A percentile compares a stretch with the other conserved stretches of the same genome.
Evolutionary conservation across 2,888 invertebrate species (phyloP).

Genomic region (Drosophila kuntzei): DNA sequence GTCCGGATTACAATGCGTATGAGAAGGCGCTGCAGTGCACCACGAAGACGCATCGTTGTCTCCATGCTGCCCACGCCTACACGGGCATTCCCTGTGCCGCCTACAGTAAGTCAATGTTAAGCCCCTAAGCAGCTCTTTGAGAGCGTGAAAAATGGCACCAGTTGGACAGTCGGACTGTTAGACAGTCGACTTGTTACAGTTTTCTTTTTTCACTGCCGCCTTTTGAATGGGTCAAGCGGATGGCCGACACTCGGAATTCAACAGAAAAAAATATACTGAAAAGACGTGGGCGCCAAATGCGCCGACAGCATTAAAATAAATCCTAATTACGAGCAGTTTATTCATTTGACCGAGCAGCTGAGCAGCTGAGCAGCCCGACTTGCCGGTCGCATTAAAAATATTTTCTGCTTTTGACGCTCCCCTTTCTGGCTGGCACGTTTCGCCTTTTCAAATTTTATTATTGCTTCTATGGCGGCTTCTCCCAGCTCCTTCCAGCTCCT

Average conservation of each 20-base stretch:
- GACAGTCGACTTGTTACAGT: constrained; percentile 57
- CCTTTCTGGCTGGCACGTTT: constrained; percentile 15
- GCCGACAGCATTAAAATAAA: constrained; percentile 74
- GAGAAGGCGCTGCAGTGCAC: constrained; percentile 94
- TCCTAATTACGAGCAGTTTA: constrained; percentile 82
- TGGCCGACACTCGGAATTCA: constrained; percentile 50
- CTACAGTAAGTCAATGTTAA: constrained; percentile 89
- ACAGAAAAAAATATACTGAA: constrained; percentile 19
- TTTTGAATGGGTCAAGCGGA: constrained; percentile 69
- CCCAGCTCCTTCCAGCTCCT: constrained; percentile 4
- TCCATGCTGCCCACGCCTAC: constrained; percentile 96
- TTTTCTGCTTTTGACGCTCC: constrained; percentile 12
- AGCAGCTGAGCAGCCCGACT: no score
- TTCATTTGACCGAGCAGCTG: constrained; percentile 61
- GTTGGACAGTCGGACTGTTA: constrained; percentile 13
- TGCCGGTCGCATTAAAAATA: constrained; percentile 72
- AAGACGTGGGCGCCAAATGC: constrained; percentile 45
- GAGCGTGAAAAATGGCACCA: constrained; percentile 75
- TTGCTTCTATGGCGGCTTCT: constrained; percentile 34
- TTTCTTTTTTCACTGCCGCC: constrained; percentile 29
- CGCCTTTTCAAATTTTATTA: constrained; percentile 60
- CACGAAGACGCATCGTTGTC: constrained; percentile 94
- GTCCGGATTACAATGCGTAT: constrained; percentile 86
- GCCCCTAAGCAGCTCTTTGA: constrained; percentile 45
- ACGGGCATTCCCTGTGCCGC: constrained; percentile 93